Conservation (phyloP, 2,113 vertebrate species). For the Bostrychus sinensis region DNA sequence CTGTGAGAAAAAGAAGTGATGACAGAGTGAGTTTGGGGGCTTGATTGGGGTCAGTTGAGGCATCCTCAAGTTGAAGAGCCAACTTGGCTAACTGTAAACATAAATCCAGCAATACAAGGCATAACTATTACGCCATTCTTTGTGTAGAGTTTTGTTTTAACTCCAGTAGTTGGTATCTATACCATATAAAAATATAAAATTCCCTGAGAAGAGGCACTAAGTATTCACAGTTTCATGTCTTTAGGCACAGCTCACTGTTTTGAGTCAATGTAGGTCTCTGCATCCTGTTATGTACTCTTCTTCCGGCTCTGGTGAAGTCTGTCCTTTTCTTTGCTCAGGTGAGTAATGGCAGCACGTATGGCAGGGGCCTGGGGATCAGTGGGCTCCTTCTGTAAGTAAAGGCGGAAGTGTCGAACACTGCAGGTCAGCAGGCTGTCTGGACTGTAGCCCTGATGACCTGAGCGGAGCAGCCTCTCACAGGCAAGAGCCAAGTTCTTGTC, state of each 20-base stretch:
- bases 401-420: constrained; percentile 85
- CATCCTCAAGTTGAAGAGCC: constrained; percentile 27
- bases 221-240: not conserved
- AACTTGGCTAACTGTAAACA: constrained; percentile 35
- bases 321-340: constrained; percentile 84
- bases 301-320: constrained; percentile 42
- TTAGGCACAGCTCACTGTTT: not conserved
- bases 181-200: constrained; percentile 9
- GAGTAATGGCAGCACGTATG: constrained; percentile 83
- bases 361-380: constrained; percentile 84
- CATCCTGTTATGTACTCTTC: constrained; percentile 38
- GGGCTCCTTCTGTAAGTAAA: constrained; percentile 83
- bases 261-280: constrained; percentile 10
- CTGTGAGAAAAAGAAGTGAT: constrained; percentile 27
- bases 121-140: not conserved
- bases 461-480: constrained; percentile 89
- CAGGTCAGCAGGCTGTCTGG: constrained; percentile 84
- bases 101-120: constrained; percentile 21
- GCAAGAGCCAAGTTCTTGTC: constrained; percentile 96
- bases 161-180: not conserved
- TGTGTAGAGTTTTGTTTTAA: constrained; percentile 4
- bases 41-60: constrained; percentile 61
- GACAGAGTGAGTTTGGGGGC: constrained; percentile 44
- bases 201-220: constrained; percentile 12
- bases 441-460: constrained; percentile 62